Conservation (phyloP, 2,888 invertebrate species). For the Byasa hedistus region DNA sequence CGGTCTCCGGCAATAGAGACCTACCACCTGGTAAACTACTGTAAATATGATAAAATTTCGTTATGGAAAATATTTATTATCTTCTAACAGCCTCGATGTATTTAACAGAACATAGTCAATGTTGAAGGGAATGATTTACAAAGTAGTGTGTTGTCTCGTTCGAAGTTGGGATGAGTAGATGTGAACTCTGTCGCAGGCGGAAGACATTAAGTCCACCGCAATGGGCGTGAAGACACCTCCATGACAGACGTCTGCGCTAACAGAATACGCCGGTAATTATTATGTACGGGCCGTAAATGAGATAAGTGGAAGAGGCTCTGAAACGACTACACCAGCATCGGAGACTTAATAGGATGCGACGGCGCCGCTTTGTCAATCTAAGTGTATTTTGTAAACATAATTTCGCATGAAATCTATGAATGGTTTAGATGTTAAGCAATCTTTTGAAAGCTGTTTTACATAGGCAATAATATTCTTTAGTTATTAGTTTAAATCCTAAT, state of each 20-base stretch:
- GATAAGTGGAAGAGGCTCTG: slow-evolving; percentile 13
- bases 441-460: too few relatives aligned
- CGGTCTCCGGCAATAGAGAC: too few relatives aligned
- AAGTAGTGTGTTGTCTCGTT: too few relatives aligned
- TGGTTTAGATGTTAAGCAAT: background rate
- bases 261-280: slow-evolving; percentile 28
- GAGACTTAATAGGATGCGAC: slow-evolving; percentile 12
- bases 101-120: too few relatives aligned
- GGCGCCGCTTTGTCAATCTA: slow-evolving; percentile 4
- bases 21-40: too few relatives aligned
- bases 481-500: too few relatives aligned
- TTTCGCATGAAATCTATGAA: slow-evolving; percentile 9
- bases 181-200: slow-evolving; percentile 3
- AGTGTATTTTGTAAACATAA: background rate
- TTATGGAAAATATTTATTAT: too few relatives aligned
- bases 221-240: slow-evolving; percentile 22
- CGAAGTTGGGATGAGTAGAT: too few relatives aligned
- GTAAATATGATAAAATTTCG: too few relatives aligned
- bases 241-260: slow-evolving; percentile 24
- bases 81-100: too few relatives aligned
- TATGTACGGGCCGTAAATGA: slow-evolving; percentile 24
- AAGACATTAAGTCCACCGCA: slow-evolving; percentile 19
- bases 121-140: too few relatives aligned
- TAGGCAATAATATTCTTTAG: too few relatives aligned
- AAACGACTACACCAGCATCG: slow-evolving; percentile 6